Conservation (phyloP, 1,140 invertebrate genomes). For the Scaptomyza montana region DNA sequence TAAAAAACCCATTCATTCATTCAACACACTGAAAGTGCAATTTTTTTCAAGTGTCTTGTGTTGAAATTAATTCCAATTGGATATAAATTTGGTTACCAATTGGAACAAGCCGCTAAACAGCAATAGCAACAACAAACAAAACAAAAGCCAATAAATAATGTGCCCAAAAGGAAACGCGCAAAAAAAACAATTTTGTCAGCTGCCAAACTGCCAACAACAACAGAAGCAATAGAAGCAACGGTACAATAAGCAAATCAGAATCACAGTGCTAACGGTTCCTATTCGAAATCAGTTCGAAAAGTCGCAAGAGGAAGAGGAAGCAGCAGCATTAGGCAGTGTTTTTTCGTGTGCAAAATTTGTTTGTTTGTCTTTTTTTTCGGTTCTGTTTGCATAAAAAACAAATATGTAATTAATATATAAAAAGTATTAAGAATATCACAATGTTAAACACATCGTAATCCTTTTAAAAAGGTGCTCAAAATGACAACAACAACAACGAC, state of each 20-base stretch:
- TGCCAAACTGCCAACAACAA: conserved; percentile 30
- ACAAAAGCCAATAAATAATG: conserved; percentile 1
- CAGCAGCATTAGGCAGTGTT: conserved; percentile 13
- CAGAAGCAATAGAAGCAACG: not conserved
- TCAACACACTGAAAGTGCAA: conserved; percentile 26
- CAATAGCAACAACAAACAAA: conserved; percentile 15
- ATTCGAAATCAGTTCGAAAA: conserved; percentile 11
- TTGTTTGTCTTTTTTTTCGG: conserved; percentile 39
- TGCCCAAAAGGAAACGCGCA: conserved; percentile 18
- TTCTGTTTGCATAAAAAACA: conserved; percentile 13
- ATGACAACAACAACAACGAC: conserved; percentile 37
- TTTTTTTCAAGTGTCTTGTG: conserved; percentile 53
- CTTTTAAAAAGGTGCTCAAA: conserved; percentile 20
- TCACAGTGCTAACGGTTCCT: conserved; percentile 34
- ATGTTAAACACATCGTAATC: not conserved
- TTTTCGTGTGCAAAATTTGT: conserved; percentile 30
- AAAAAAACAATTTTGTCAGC: conserved; percentile 33
- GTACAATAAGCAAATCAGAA: conserved; percentile 16
- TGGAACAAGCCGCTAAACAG: conserved; percentile 23
- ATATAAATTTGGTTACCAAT: conserved; percentile 18
- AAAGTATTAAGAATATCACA: too few relatives aligned
- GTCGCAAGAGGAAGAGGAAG: conserved; percentile 1
- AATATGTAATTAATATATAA: conserved; percentile 1
- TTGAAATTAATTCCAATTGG: conserved; percentile 23
- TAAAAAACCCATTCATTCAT: not conserved